A percentile compares a stretch with the other conserved stretches of the same genome.
Evolutionary conservation across 2,113 vertebrate genomes (phyloP).

Genomic region (Tachysurus vachellii): DNA sequence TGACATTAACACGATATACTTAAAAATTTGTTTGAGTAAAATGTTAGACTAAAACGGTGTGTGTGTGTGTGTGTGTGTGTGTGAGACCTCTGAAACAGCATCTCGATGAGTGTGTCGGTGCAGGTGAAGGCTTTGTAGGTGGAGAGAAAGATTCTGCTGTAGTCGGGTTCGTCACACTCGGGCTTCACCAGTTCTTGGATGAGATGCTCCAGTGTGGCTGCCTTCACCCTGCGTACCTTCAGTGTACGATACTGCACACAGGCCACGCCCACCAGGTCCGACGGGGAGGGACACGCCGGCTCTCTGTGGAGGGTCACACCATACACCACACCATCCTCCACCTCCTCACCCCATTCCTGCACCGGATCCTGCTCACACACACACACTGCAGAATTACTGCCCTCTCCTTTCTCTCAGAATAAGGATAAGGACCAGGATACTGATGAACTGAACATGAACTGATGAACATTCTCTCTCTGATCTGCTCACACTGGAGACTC

Average conservation of each 20-base stretch:
- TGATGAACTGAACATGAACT: neutral
- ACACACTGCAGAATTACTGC: neutral
- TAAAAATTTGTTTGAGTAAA: neutral
- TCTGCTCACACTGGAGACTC: neutral
- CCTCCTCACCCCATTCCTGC: constrained; percentile 88
- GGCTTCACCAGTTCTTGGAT: constrained; percentile 75
- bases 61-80: neutral
- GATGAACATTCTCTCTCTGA: neutral
- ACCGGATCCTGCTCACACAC: constrained; percentile 74
- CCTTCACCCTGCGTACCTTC: constrained; percentile 81
- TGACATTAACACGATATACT: neutral
- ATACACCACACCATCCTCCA: constrained; percentile 81
- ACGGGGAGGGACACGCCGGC: constrained; percentile 48
- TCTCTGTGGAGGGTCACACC: constrained; percentile 78
- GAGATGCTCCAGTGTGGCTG: constrained; percentile 76
- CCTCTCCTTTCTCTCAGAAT: too few species aligned
- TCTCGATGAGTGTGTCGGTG: constrained; percentile 70
- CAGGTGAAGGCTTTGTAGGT: constrained; percentile 81
- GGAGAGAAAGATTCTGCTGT: constrained; percentile 78
- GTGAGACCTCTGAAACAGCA: constrained; percentile 77
- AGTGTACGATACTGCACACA: constrained; percentile 84
- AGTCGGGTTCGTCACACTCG: constrained; percentile 70
- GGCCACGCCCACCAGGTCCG: constrained; percentile 18
- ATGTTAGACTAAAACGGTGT: neutral
- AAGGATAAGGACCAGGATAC: too few species aligned